These are phyloP conservation scores for Phalangium opilio DNA, from an alignment of 2,888 invertebrate genomes.

Conservation along the genomic window DNA sequence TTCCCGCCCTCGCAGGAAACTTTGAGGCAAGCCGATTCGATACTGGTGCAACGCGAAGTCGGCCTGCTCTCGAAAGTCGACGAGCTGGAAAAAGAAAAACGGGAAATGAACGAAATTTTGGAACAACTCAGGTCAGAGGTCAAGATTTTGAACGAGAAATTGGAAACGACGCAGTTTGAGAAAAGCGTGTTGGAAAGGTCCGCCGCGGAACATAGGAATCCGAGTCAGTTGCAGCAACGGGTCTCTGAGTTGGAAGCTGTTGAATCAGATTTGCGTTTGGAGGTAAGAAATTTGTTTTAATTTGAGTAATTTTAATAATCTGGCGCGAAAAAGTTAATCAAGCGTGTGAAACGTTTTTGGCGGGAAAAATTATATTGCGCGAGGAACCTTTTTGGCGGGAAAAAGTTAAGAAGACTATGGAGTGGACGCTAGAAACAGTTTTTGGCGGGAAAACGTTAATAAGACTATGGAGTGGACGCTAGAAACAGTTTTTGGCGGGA, in stretches of 20 bases:
- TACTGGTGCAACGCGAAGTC: conserved; percentile 37
- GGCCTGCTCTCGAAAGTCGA: conserved; percentile 11
- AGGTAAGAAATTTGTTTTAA: too few species aligned
- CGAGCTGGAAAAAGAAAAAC: conserved; percentile 15
- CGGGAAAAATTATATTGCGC: too few species aligned
- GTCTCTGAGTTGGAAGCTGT: not conserved
- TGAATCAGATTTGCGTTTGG: not conserved
- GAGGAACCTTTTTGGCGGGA: too few species aligned
- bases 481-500: too few species aligned
- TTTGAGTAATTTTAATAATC: too few species aligned
- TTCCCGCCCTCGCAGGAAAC: conserved; percentile 9
- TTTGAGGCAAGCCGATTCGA: conserved; percentile 34
- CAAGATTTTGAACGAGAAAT: conserved; percentile 8
- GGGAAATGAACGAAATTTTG: conserved; percentile 14
- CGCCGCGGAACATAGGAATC: not conserved
- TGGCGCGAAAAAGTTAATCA: too few species aligned
- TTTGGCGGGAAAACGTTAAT: too few species aligned
- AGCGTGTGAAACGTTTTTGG: too few species aligned
- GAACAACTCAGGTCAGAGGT: conserved; percentile 15
- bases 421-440: too few species aligned
- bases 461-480: too few species aligned
- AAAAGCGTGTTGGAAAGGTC: conserved; percentile 2
- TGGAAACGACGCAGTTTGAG: conserved; percentile 1
- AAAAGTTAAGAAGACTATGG: too few species aligned
- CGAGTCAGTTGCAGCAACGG: not conserved